Evolutionary conservation across 2,888 invertebrate species (phyloP).

Genomic region (Venustoraphidia nigricollis): DNA sequence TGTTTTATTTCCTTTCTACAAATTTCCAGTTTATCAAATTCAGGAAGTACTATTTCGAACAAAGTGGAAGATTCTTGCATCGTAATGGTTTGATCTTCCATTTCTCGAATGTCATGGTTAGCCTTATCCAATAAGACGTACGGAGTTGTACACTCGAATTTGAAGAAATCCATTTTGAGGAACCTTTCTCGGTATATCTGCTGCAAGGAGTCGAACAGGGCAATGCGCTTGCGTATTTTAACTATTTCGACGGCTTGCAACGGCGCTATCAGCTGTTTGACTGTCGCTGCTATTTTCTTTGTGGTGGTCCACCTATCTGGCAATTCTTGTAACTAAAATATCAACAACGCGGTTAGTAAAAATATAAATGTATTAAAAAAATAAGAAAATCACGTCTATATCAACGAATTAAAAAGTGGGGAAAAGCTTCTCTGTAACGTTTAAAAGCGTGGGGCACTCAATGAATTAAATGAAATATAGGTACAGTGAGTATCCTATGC

Average conservation of each 20-base stretch:
- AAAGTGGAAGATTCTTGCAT: constrained; percentile 60
- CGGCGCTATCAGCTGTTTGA: constrained; percentile 76
- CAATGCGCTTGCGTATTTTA: constrained; percentile 67
- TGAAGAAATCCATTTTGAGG: constrained; percentile 37
- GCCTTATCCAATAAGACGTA: constrained; percentile 55
- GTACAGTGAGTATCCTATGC: too few species aligned
- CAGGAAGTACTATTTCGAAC: constrained; percentile 76
- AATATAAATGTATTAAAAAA: too few species aligned
- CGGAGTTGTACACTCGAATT: constrained; percentile 46
- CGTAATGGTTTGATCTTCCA: constrained; percentile 51
- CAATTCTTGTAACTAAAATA: constrained; percentile 45
- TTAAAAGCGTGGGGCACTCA: too few species aligned
- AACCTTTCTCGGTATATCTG: constrained; percentile 64
- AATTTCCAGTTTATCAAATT: constrained; percentile 59
- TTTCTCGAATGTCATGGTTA: constrained; percentile 42
- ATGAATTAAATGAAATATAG: too few species aligned
- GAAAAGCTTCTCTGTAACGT: too few species aligned
- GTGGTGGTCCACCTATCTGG: constrained; percentile 80
- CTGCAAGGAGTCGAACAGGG: constrained; percentile 64
- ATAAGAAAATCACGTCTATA: too few species aligned
- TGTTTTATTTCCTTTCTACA: constrained; percentile 64
- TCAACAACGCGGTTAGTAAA: neutral
- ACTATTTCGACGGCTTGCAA: constrained; percentile 80
- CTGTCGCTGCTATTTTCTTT: constrained; percentile 66
- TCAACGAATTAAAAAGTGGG: too few species aligned